Conservation (phyloP, 2,888 invertebrate genomes). For the Oxytorus armatus region DNA sequence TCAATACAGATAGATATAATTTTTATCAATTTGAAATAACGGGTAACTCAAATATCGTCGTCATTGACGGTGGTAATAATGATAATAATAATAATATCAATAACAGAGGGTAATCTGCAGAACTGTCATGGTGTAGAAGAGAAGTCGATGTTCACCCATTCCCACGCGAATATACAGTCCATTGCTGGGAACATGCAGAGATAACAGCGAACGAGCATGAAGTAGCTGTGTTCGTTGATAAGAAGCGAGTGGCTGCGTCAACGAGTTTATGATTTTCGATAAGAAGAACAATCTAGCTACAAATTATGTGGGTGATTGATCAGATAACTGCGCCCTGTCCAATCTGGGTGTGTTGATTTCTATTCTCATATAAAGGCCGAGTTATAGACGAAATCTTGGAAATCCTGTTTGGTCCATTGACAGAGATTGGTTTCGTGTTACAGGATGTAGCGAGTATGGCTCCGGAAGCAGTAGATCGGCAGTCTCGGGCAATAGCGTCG, state of each 20-base stretch:
- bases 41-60: conserved; percentile 1
- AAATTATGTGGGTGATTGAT: conserved; percentile 16
- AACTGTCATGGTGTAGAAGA: neutral
- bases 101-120: neutral
- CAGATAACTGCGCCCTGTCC: neutral
- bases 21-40: neutral
- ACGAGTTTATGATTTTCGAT: neutral
- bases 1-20: conserved; percentile 21
- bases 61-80: neutral
- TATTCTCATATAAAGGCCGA: neutral
- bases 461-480: neutral
- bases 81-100: neutral
- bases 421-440: conserved; percentile 8
- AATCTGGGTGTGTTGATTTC: conserved; percentile 5
- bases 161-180: neutral
- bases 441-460: conserved; percentile 23
- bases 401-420: conserved; percentile 36
- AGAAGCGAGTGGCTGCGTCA: neutral
- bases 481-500: conserved; percentile 21
- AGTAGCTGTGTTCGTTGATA: neutral
- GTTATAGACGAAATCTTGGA: neutral
- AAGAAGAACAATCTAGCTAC: neutral
- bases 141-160: neutral
- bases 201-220: neutral
- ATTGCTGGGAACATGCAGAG: neutral